Percentiles rank a stretch among this genome's conserved stretches.
phyloP scores from a whole-genome alignment of 2,113 vertebrate genomes.

The Genyomyrus donnyi region DNA sequence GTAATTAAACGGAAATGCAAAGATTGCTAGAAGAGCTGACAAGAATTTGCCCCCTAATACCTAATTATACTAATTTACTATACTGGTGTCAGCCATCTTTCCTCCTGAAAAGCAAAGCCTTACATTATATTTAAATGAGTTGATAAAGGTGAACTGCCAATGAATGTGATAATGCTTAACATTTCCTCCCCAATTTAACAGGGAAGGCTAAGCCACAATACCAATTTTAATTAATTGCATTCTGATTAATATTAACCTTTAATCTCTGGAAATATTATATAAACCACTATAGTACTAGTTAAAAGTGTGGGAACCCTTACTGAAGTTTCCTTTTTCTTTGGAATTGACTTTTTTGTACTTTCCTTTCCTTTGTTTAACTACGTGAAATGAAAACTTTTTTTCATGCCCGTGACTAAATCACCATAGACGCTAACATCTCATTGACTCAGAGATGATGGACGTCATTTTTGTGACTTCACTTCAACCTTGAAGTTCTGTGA shows the following conservation, averaged over 20 bases:
- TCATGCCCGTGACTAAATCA: not conserved
- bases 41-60: not conserved
- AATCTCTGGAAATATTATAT: not conserved
- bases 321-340: not conserved
- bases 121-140: not conserved
- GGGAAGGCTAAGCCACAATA: not conserved
- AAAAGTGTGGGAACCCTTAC: not conserved
- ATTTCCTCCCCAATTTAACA: not conserved
- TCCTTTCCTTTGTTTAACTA: not conserved
- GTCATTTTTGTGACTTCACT: not conserved
- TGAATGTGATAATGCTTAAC: not conserved
- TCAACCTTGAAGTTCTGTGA: not conserved
- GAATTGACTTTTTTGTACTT: not conserved
- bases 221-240: not conserved
- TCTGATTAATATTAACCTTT: not conserved
- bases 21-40: not conserved
- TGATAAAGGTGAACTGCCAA: not conserved
- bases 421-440: not conserved
- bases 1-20: not conserved
- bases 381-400: not conserved
- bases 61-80: not conserved
- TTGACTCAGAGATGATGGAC: not conserved
- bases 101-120: not conserved
- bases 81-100: not conserved
- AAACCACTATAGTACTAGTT: not conserved